Evolutionary conservation across 2,797 vertebrate genomes (phyloP).

Genomic region (Scomberomorus guttatus): DNA sequence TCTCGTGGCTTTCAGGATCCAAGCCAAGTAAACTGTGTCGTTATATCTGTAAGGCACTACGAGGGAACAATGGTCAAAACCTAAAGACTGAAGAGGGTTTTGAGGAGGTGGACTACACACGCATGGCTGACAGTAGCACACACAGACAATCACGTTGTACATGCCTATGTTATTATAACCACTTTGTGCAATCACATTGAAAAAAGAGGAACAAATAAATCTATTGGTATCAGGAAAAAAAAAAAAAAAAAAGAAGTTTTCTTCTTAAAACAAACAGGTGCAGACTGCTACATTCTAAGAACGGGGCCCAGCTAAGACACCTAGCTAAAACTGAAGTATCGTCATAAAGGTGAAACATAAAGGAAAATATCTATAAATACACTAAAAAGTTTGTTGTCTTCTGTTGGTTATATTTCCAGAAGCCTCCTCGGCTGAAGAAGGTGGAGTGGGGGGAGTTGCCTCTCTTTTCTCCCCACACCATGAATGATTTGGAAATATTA

Average conservation of each 20-base stretch:
- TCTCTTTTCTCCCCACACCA: slow-evolving; percentile 73
- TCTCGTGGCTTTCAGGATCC: slow-evolving; percentile 86
- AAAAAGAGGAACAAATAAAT: slow-evolving; percentile 84
- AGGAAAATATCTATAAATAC: slow-evolving; percentile 88
- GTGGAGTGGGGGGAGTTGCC: slow-evolving; percentile 66
- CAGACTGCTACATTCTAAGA: slow-evolving; percentile 94
- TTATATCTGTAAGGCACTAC: slow-evolving; percentile 99
- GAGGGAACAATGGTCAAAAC: slow-evolving; percentile 92
- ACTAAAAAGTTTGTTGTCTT: slow-evolving; percentile 89
- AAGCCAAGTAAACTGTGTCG: slow-evolving; percentile 91
- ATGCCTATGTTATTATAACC: slow-evolving; percentile 93
- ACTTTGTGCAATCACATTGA: slow-evolving; percentile 96
- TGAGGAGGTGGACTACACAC: slow-evolving; percentile 85
- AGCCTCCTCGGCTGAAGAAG: slow-evolving; percentile 82
- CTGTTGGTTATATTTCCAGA: slow-evolving; percentile 87
- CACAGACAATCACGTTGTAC: slow-evolving; percentile 93
- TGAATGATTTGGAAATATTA: slow-evolving; percentile 88
- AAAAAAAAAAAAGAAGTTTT: slow-evolving; percentile 64
- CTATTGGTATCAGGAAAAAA: slow-evolving; percentile 91
- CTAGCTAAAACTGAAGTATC: slow-evolving; percentile 84
- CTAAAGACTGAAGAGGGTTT: slow-evolving; percentile 87
- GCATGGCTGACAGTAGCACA: slow-evolving; percentile 88
- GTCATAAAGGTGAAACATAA: slow-evolving; percentile 82
- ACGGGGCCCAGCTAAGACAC: slow-evolving; percentile 86
- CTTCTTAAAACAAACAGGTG: slow-evolving; percentile 87